phyloP scores from a whole-genome alignment of 2,888 invertebrate genomes.

The Megastigmus dorsalis region DNA sequence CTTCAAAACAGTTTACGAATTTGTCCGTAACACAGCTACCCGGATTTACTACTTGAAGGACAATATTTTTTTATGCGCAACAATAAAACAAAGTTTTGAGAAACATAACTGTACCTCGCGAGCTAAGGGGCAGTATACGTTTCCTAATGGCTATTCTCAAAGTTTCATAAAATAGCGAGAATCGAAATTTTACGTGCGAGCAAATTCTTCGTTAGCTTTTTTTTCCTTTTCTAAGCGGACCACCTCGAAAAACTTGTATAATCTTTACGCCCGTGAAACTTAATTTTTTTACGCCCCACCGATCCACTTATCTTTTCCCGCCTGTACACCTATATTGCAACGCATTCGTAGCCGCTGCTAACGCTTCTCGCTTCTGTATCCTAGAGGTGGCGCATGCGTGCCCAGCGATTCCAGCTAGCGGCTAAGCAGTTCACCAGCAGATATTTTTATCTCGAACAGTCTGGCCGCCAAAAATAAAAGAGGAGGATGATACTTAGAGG shows the following conservation, averaged over 20 bases:
- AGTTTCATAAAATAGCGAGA: constrained; percentile 22
- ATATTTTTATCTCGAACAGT: background rate
- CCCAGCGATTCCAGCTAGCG: too few species aligned
- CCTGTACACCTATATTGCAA: too few species aligned
- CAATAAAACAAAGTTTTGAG: constrained; percentile 27
- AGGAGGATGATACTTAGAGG: too few species aligned
- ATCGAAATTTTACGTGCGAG: constrained; percentile 10
- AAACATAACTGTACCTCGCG: constrained; percentile 18
- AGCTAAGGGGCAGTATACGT: background rate
- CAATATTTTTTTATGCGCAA: constrained; percentile 2
- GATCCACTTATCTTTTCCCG: background rate
- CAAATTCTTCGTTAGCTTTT: too few species aligned
- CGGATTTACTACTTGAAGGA: too few species aligned
- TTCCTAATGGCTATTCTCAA: constrained; percentile 17
- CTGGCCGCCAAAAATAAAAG: background rate
- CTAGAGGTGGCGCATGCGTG: too few species aligned
- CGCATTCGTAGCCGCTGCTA: background rate
- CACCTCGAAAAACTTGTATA: constrained; percentile 2
- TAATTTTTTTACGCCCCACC: background rate
- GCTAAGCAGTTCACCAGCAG: too few species aligned
- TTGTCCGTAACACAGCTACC: too few species aligned
- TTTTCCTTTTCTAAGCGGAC: background rate
- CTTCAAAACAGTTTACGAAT: too few species aligned
- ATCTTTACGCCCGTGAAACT: constrained; percentile 9
- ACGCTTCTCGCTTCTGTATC: background rate